phyloP scores from a whole-genome alignment of 2,888 invertebrate genomes.

The Plagiodera versicolora region DNA sequence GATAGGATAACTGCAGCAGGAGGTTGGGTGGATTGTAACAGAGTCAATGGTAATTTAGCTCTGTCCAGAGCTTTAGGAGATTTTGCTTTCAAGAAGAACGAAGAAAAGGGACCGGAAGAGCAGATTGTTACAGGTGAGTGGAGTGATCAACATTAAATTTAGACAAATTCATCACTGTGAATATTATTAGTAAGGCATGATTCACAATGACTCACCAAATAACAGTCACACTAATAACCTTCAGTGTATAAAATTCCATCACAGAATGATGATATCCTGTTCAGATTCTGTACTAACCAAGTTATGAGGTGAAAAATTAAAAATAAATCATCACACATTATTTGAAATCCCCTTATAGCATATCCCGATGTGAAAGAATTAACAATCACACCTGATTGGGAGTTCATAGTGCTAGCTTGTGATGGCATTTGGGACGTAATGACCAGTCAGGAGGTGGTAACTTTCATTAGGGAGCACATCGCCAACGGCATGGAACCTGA shows the following conservation, averaged over 20 bases:
- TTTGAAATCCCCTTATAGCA: constrained; percentile 60
- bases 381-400: constrained; percentile 85
- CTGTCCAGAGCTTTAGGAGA: constrained; percentile 95
- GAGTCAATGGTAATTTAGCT: constrained; percentile 98
- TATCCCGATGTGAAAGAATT: constrained; percentile 88
- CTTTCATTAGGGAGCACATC: constrained; percentile 84
- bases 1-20: constrained; percentile 91
- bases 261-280: no score
- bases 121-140: constrained; percentile 75
- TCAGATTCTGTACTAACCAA: no score
- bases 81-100: constrained; percentile 93
- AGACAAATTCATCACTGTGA: no score
- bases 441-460: constrained; percentile 90
- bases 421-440: constrained; percentile 99
- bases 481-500: constrained; percentile 85
- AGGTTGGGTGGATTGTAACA: constrained; percentile 95
- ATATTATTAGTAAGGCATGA: no score
- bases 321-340: no score
- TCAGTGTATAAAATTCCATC: no score
- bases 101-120: constrained; percentile 81
- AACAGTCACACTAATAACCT: not conserved
- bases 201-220: not conserved
- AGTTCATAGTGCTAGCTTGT: constrained; percentile 95
- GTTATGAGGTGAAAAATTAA: no score
- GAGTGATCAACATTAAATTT: no score